Evolutionary conservation across 2,797 vertebrate genomes (phyloP).

Genomic region (Florisuga fusca): DNA sequence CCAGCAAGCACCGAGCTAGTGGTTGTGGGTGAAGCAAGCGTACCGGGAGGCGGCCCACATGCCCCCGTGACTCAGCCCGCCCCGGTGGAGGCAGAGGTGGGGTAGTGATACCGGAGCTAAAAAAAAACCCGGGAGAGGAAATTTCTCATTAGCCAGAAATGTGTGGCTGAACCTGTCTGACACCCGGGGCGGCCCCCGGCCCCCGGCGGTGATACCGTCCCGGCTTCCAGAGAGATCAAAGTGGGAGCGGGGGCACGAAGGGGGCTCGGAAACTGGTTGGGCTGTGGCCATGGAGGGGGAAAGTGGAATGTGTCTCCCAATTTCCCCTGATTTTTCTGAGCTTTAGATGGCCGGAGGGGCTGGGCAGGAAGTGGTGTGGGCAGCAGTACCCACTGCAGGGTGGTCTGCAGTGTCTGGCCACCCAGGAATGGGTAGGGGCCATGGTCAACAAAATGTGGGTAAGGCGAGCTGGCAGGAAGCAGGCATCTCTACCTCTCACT

Average conservation of each 20-base stretch:
- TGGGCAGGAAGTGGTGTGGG: not conserved
- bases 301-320: not conserved
- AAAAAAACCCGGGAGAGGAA: conserved; percentile 60
- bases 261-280: not conserved
- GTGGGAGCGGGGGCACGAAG: not conserved
- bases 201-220: not conserved
- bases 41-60: conserved; percentile 7
- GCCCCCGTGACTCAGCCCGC: conserved; percentile 42
- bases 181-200: conserved; percentile 12
- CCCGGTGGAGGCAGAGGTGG: conserved; percentile 39
- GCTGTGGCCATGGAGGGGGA: not conserved
- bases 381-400: not conserved
- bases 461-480: not conserved
- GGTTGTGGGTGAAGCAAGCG: not conserved
- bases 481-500: accelerated
- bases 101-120: conserved; percentile 65
- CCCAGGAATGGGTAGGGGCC: not conserved
- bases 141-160: conserved; percentile 73
- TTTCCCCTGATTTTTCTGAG: not conserved
- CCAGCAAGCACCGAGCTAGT: not conserved
- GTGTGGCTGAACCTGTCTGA: conserved; percentile 66
- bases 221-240: conserved; percentile 14
- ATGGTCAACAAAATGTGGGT: accelerated
- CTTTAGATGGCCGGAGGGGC: not conserved
- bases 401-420: not conserved